phyloP scores from a whole-genome alignment of 37 sponge, comb jelly and placozoan species.

The Theonella swinhoei region DNA sequence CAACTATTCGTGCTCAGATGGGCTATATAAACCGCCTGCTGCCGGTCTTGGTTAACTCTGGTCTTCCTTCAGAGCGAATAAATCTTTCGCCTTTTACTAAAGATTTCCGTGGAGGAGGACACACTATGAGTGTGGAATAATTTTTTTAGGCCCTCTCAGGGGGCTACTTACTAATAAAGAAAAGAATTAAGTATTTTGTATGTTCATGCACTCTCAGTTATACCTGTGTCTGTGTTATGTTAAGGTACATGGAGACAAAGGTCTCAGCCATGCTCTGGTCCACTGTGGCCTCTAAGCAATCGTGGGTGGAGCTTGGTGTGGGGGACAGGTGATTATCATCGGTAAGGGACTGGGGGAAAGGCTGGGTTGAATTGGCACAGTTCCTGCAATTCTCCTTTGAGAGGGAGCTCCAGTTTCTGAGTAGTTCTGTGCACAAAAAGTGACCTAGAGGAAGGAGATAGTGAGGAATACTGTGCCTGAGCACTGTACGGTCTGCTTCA shows the following conservation, averaged over 20 bases:
- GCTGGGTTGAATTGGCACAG: background rate
- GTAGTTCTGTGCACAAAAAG: background rate
- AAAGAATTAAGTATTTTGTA: too few species aligned
- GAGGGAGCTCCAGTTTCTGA: background rate
- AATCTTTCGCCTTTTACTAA: conserved; percentile 91
- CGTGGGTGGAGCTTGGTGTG: background rate
- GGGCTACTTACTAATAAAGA: conserved; percentile 1
- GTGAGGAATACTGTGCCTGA: too few species aligned
- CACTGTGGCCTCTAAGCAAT: background rate
- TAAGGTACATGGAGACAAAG: conserved; percentile 43
- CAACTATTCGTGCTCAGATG: background rate
- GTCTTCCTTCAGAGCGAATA: conserved; percentile 83
- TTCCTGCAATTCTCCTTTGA: background rate
- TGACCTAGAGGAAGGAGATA: background rate
- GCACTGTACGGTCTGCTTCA: too few species aligned
- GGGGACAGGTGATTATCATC: too few species aligned
- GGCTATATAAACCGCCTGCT: background rate
- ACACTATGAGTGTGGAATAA: conserved; percentile 55
- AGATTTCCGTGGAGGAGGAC: conserved; percentile 86
- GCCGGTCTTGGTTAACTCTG: conserved; percentile 26
- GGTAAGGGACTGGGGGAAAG: background rate
- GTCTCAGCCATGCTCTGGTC: conserved; percentile 52
- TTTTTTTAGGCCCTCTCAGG: conserved; percentile 47
- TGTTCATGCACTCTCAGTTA: too few species aligned
- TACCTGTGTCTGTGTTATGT: background rate